Conservation (phyloP, 2,113 vertebrate species). For the Picathartes gymnocephalus region DNA sequence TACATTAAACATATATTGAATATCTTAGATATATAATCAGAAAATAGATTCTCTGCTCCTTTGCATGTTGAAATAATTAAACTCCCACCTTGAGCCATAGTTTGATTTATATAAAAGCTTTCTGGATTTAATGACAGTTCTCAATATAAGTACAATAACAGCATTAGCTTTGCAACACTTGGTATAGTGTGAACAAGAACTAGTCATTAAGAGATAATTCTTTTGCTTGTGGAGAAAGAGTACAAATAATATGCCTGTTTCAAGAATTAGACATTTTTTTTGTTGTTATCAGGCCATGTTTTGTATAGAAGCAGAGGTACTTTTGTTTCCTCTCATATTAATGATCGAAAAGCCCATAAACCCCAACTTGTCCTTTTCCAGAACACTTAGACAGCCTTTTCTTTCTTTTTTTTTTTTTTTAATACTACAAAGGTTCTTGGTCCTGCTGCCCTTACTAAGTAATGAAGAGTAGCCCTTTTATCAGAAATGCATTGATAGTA, state of each 20-base stretch:
- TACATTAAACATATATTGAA: not conserved
- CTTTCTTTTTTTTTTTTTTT: not conserved
- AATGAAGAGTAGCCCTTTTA: not conserved
- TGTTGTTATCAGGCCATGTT: not conserved
- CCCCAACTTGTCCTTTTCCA: not conserved
- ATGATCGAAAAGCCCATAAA: not conserved
- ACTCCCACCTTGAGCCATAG: not conserved
- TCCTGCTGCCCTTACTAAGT: not conserved
- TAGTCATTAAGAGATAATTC: not conserved
- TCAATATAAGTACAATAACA: not conserved
- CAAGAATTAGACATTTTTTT: not conserved
- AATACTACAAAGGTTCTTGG: not conserved
- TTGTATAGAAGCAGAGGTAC: not conserved
- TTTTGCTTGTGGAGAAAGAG: not conserved
- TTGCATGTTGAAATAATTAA: not conserved
- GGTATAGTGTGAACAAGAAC: not conserved
- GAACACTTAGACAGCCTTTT: not conserved
- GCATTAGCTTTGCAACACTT: not conserved
- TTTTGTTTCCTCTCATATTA: not conserved
- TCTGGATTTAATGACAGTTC: not conserved
- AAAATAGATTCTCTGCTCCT: not conserved
- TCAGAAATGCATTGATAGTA: not conserved
- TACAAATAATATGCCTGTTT: not conserved
- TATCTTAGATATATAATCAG: not conserved
- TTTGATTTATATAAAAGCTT: not conserved